A percentile compares a stretch with the other conserved stretches of the same genome.
These are phyloP conservation scores for Arge pagana DNA, from an alignment of 2,888 invertebrate species.

Conservation along the genomic window DNA sequence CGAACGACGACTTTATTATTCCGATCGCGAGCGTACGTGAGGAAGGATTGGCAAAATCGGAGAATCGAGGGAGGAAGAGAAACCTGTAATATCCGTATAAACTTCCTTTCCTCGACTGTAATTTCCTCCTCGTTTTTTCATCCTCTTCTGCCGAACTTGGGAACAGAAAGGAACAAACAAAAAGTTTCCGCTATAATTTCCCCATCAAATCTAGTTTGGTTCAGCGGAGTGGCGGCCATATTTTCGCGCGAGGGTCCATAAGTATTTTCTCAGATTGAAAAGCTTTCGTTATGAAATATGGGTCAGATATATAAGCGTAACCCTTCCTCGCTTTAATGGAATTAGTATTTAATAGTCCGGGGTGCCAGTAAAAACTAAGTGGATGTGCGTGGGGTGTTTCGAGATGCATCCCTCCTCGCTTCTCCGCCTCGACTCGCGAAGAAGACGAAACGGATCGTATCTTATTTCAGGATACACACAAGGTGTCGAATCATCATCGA, in stretches of 20 bases:
- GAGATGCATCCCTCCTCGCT: slow-evolving; percentile 3
- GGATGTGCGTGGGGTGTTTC: slow-evolving; percentile 36
- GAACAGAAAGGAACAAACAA: slow-evolving; percentile 41
- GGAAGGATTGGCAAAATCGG: too few species aligned
- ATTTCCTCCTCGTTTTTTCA: neutral
- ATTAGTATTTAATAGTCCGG: slow-evolving; percentile 56
- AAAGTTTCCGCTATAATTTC: slow-evolving; percentile 37
- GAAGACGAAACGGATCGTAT: too few species aligned
- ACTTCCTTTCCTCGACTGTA: too few species aligned
- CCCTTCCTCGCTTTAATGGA: slow-evolving; percentile 58
- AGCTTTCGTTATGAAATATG: slow-evolving; percentile 57
- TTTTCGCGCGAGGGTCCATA: slow-evolving; percentile 36
- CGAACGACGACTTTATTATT: too few species aligned
- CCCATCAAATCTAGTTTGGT: slow-evolving; percentile 33
- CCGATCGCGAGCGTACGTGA: too few species aligned
- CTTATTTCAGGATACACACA: too few species aligned
- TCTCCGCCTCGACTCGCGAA: too few species aligned
- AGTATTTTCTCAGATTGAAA: slow-evolving; percentile 51
- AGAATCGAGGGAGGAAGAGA: too few species aligned
- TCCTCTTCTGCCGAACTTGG: neutral
- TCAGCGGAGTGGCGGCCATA: slow-evolving; percentile 31
- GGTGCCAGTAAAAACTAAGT: slow-evolving; percentile 49
- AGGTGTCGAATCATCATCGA: neutral
- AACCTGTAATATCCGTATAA: too few species aligned
- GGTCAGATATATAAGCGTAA: slow-evolving; percentile 53